A percentile compares a stretch with the other conserved stretches of the same genome.
These are phyloP conservation scores for Tetrax tetrax DNA, from an alignment of 2,113 vertebrate species.

Conservation along the genomic window DNA sequence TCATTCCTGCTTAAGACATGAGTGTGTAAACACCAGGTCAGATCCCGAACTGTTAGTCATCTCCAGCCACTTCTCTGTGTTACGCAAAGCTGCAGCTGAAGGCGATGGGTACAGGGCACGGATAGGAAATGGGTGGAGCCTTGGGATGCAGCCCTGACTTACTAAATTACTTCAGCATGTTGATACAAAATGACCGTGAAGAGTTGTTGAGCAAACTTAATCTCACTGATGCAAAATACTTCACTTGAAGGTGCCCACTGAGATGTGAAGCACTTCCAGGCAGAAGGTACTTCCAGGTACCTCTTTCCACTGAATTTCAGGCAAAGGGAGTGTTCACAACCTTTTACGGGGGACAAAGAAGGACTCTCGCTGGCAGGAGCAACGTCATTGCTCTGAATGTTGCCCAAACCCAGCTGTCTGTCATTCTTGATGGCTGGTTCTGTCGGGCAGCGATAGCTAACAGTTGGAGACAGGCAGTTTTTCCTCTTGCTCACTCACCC, in stretches of 20 bases:
- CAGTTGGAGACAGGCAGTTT: not conserved
- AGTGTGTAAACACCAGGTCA: not conserved
- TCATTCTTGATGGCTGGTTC: not conserved
- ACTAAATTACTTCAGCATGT: not conserved
- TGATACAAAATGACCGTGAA: not conserved
- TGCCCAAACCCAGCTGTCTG: not conserved
- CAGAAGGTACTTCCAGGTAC: not conserved
- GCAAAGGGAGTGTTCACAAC: not conserved
- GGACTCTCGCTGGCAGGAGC: not conserved
- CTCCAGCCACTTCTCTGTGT: not conserved
- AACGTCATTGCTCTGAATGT: not conserved
- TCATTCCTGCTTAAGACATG: not conserved
- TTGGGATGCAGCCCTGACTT: not conserved
- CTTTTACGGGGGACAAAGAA: not conserved
- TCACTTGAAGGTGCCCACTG: not conserved
- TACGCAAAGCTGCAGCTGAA: not conserved
- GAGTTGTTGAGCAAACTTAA: not conserved
- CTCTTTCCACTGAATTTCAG: not conserved
- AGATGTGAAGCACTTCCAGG: not conserved
- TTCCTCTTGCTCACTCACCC: fast-evolving
- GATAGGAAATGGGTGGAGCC: not conserved
- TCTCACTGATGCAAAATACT: not conserved
- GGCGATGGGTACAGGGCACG: not conserved
- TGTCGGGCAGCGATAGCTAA: fast-evolving
- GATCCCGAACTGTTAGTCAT: not conserved